Conservation (phyloP, 1,140 invertebrate genomes). For the Archegozetes longisetosus region DNA sequence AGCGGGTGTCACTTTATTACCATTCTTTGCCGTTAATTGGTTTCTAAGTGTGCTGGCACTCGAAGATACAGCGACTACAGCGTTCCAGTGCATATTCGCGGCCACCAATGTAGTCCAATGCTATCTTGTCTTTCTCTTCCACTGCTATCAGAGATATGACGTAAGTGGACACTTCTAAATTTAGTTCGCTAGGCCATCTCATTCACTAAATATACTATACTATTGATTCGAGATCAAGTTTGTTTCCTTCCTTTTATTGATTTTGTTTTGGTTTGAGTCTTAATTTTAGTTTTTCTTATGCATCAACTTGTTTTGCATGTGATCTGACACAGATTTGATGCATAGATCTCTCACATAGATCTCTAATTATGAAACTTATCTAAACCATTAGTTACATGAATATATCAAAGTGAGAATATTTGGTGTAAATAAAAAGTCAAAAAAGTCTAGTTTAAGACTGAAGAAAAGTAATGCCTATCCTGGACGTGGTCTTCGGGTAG, state of each 20-base stretch:
- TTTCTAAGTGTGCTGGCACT: constrained; percentile 49
- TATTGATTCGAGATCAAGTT: background rate
- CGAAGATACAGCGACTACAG: constrained; percentile 43
- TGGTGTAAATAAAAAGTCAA: background rate
- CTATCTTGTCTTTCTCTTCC: constrained; percentile 16
- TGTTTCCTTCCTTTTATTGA: background rate
- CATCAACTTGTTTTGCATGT: background rate
- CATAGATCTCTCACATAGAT: background rate
- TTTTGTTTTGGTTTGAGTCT: background rate
- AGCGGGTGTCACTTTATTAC: constrained; percentile 39
- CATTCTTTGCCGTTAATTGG: constrained; percentile 45
- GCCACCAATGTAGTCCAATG: constrained; percentile 24
- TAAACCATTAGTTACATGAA: background rate
- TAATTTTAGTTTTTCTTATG: background rate
- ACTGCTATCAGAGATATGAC: constrained; percentile 15
- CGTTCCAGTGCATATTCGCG: constrained; percentile 36
- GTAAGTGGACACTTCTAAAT: constrained; percentile 5
- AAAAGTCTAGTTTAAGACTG: background rate
- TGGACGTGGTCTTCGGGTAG: background rate
- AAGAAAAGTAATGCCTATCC: background rate
- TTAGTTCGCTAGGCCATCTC: background rate
- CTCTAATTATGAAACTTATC: no score
- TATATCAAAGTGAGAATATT: background rate
- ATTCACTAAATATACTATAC: background rate
- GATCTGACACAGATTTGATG: background rate